Evolutionary conservation across 2,888 invertebrate species (phyloP).

Genomic region (Drosophila tanythrix): DNA sequence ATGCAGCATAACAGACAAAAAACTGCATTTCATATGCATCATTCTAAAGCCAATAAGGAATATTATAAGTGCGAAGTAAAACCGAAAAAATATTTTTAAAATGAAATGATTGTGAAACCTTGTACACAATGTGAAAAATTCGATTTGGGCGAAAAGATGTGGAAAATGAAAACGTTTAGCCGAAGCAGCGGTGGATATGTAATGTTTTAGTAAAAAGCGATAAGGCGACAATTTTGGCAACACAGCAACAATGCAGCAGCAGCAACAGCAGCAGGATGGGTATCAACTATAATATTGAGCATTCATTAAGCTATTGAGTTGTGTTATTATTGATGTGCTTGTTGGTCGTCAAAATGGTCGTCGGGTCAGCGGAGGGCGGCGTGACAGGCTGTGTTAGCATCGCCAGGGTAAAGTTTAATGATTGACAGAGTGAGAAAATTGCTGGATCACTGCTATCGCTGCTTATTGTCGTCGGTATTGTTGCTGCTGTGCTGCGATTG

Average conservation of each 20-base stretch:
- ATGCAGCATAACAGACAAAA: constrained; percentile 41
- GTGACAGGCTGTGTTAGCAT: constrained; percentile 17
- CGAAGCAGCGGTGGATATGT: constrained; percentile 6
- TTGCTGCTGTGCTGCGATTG: constrained; percentile 27
- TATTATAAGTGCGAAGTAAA: constrained; percentile 1
- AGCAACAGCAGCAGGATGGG: not conserved
- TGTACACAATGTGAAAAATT: constrained; percentile 32
- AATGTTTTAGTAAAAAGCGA: constrained; percentile 4
- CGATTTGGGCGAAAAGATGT: not conserved
- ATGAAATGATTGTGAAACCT: constrained; percentile 8
- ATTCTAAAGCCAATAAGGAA: constrained; percentile 25
- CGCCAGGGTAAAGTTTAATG: constrained; percentile 17
- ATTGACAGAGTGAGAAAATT: constrained; percentile 12
- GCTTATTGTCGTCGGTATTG: constrained; percentile 1
- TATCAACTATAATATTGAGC: not conserved
- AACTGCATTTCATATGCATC: constrained; percentile 21
- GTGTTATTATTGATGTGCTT: not conserved
- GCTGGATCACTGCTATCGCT: constrained; percentile 3
- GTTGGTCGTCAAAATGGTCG: not conserved
- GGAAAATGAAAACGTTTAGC: constrained; percentile 15
- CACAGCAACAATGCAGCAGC: constrained; percentile 17
- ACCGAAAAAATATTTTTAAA: not conserved
- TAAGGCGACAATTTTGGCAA: constrained; percentile 8
- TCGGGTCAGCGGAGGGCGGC: not conserved
- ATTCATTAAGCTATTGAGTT: not conserved